phyloP scores from a whole-genome alignment of 2,113 vertebrate genomes.

The Atlantisia rogersi region DNA sequence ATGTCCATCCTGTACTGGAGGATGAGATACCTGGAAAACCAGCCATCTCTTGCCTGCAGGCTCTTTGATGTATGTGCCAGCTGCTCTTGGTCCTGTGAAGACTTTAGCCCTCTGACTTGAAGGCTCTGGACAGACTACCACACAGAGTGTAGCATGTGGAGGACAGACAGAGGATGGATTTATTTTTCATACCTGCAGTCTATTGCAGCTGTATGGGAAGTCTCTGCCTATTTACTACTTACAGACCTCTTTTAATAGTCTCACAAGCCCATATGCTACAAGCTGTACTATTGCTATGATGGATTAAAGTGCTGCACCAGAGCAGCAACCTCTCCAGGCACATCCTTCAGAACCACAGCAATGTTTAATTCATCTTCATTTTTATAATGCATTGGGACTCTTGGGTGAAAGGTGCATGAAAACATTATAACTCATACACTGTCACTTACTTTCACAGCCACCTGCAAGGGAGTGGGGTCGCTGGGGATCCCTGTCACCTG shows the following conservation, averaged over 20 bases:
- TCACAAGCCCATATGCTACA: background rate
- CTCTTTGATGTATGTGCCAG: background rate
- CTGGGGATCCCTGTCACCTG: conserved; percentile 90
- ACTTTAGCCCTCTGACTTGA: background rate
- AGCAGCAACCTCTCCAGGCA: background rate
- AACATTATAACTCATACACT: conserved; percentile 22
- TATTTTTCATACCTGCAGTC: background rate
- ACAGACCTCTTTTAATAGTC: background rate
- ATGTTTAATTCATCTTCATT: background rate
- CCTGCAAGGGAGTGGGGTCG: conserved; percentile 92
- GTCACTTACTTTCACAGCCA: conserved; percentile 94
- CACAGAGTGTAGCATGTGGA: background rate
- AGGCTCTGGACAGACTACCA: background rate
- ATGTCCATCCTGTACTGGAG: background rate
- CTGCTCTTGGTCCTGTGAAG: background rate
- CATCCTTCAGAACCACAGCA: background rate
- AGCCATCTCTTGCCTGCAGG: background rate
- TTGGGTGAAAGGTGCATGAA: conserved; percentile 28
- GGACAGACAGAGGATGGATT: background rate
- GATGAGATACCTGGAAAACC: background rate
- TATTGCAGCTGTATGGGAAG: background rate
- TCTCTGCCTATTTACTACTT: background rate
- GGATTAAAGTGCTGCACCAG: background rate
- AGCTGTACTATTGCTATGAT: background rate
- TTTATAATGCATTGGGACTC: conserved; percentile 30